A percentile compares a stretch with the other conserved stretches of the same genome.
Evolutionary conservation across 30 jellyfish, hydroid and myxozoan genomes (phyloP).

Genomic region (Turritopsis dohrnii): DNA sequence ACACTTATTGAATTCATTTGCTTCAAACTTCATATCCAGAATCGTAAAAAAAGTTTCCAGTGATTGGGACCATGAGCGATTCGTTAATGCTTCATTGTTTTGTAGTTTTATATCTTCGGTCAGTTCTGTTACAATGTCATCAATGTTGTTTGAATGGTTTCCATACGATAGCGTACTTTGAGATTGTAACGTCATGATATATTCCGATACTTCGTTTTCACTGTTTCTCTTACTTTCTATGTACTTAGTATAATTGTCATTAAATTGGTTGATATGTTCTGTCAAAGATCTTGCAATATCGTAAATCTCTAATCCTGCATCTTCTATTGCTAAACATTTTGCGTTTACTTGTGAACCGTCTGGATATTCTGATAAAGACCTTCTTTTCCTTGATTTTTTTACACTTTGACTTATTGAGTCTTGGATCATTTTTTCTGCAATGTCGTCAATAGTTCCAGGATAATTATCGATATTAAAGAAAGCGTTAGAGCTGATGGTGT

Average conservation of each 20-base stretch:
- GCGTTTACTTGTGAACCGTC: slow-evolving; percentile 15
- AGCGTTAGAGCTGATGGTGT: background rate
- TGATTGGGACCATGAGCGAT: slow-evolving; percentile 34
- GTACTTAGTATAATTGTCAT: background rate
- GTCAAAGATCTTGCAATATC: slow-evolving; percentile 22
- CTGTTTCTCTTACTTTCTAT: slow-evolving; percentile 10
- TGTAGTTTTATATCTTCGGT: slow-evolving; percentile 4
- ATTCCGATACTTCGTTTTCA: background rate
- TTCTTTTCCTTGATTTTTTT: slow-evolving; percentile 30
- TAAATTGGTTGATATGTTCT: background rate
- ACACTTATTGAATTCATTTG: slow-evolving; percentile 33
- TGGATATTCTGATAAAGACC: slow-evolving; percentile 17
- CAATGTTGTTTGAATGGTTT: background rate
- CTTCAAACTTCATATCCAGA: slow-evolving; percentile 21
- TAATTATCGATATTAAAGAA: slow-evolving; percentile 17
- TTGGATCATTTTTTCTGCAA: slow-evolving; percentile 18
- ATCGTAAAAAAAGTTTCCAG: slow-evolving; percentile 23
- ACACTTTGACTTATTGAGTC: background rate
- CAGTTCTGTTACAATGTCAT: slow-evolving; percentile 24
- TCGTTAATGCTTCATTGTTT: background rate
- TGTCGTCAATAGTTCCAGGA: slow-evolving; percentile 32
- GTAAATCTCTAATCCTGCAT: slow-evolving; percentile 6
- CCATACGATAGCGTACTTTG: background rate
- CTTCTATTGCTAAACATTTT: slow-evolving; percentile 1
- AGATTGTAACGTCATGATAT: background rate